Evolutionary conservation across 2,113 vertebrate species (phyloP), one percentile per base, ranked within the genome.

Genomic region (Rhinogobius similis): DNA sequence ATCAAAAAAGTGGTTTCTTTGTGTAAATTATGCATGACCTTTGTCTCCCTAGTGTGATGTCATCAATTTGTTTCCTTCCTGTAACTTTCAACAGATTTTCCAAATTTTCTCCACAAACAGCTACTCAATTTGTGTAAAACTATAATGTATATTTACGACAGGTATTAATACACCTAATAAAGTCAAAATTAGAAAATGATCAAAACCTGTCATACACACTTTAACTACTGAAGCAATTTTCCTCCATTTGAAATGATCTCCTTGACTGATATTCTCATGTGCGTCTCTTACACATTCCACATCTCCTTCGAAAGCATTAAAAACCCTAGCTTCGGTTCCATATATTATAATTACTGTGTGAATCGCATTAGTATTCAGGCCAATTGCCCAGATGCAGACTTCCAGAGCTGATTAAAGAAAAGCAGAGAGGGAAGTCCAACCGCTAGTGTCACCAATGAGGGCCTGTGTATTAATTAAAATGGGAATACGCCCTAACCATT

Each of bases 331-430:
- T 26, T 6, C 26, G n/a, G 13, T 26, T 24, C 55, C 53, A 52
- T 46, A 46, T 72, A 36, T 65, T 48, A 58, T 55, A 63, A 44
- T 68, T 20, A 67, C 39, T 75, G 29, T 46, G 32, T 39, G 56
- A 20, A 13, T 9, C 41, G 29, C 72, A 77, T 78, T 62, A 70
- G 65, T 39, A 74, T 76, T 71, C 62, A 55, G 48, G 23, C 21
- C 59, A 59, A 29, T 64, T 52, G 27, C 68, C 27, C 23, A 58
- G 68, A 70, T 36, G 74, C 70, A 70, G 74, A 73, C 78, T 48
- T 63, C 50, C 68, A 53, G 43, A 46, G 66, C 62, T 81, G 75
- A 82, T 75, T 82, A 83, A 83, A 79, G 56, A 23, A 62, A 68
- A 78, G 68, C 61, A 62, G 68, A 75, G 43, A 69, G 67, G 70